Percentiles rank a stretch among this genome's conserved stretches.
phyloP scores from a whole-genome alignment of 1,140 invertebrate genomes.

The Neocloeon triangulifer region DNA sequence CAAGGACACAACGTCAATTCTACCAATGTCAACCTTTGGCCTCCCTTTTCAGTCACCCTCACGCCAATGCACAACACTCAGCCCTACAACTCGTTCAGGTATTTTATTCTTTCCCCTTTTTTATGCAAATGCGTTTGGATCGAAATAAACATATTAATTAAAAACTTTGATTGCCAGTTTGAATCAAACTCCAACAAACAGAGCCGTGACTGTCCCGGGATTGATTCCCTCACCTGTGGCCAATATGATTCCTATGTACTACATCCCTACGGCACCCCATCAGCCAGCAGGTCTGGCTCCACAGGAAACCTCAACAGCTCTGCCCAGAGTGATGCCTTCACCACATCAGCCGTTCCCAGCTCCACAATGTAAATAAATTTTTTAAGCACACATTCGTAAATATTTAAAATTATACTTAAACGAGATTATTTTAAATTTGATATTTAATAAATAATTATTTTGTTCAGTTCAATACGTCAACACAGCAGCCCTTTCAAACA shows the following conservation, averaged over 20 bases:
- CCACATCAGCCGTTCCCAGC: slow-evolving; percentile 7
- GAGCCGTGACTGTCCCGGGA: no score
- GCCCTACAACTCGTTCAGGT: slow-evolving; percentile 12
- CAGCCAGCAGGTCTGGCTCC: slow-evolving; percentile 8
- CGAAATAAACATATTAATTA: no score
- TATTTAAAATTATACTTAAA: no score
- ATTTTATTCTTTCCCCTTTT: no score
- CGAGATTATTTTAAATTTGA: no score
- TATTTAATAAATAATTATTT: not conserved
- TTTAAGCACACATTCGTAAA: no score
- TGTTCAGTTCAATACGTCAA: no score
- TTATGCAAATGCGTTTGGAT: no score
- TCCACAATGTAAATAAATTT: slow-evolving; percentile 10
- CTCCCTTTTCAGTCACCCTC: slow-evolving; percentile 29
- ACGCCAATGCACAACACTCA: slow-evolving; percentile 18
- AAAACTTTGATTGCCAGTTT: no score
- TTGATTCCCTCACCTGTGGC: no score
- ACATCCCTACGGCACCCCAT: slow-evolving; percentile 22
- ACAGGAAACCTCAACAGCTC: slow-evolving; percentile 12
- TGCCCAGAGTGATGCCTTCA: slow-evolving; percentile 3
- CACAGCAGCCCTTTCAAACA: no score
- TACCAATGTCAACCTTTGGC: slow-evolving; percentile 27
- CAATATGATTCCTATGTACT: slow-evolving; percentile 32
- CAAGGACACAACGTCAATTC: slow-evolving; percentile 1
- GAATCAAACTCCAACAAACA: no score